Evolutionary conservation across 2,113 vertebrate species (phyloP).

Genomic region (Bubo bubo): DNA sequence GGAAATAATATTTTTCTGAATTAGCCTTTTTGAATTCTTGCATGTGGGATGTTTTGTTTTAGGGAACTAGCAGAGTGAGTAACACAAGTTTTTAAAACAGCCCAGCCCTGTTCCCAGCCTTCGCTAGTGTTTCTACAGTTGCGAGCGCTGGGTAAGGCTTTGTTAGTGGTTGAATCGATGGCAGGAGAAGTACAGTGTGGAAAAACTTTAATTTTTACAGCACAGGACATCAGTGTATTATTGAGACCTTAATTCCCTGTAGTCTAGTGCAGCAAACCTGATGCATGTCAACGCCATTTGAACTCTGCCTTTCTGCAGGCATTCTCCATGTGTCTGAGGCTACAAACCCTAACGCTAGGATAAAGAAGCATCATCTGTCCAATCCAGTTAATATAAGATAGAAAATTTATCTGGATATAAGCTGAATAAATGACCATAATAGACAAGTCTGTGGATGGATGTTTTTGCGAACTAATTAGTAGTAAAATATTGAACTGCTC

Average conservation of each 20-base stretch:
- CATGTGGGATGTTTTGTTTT: constrained; percentile 39
- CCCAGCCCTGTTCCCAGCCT: constrained; percentile 37
- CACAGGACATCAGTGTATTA: neutral
- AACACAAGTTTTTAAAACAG: constrained; percentile 31
- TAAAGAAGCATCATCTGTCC: neutral
- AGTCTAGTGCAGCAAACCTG: neutral
- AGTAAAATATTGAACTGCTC: neutral
- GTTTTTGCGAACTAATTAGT: neutral
- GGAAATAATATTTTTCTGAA: constrained; percentile 37
- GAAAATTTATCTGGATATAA: neutral
- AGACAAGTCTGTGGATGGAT: neutral
- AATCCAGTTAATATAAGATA: neutral
- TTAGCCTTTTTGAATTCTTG: constrained; percentile 28
- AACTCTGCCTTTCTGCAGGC: neutral
- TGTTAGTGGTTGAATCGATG: neutral
- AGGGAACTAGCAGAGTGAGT: constrained; percentile 36
- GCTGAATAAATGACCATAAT: neutral
- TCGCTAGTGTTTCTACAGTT: neutral
- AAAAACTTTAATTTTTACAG: neutral
- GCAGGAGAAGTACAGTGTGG: neutral
- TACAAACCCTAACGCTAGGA: neutral
- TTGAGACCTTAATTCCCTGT: neutral
- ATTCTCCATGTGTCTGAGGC: neutral
- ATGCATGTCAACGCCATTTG: accelerated
- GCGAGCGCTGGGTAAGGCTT: neutral